A percentile compares a stretch with the other conserved stretches of the same genome.
These are phyloP conservation scores for Proteles cristata DNA, from an alignment of 2,113 vertebrate genomes.

Conservation along the genomic window DNA sequence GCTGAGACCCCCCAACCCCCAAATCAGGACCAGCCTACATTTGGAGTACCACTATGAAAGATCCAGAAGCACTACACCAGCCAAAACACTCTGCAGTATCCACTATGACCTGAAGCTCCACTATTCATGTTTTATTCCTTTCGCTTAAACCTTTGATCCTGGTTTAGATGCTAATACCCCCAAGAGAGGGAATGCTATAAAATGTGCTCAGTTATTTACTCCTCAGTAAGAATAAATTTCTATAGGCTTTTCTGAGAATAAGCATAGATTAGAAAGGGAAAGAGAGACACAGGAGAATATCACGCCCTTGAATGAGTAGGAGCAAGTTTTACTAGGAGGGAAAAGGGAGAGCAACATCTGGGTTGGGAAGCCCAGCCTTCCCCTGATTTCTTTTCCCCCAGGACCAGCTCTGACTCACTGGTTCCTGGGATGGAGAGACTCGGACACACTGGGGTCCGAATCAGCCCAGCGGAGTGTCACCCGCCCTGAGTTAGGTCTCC, in stretches of 20 bases:
- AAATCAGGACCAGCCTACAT: background rate
- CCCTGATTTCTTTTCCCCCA: background rate
- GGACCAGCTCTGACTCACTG: background rate
- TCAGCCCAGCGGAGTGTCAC: background rate
- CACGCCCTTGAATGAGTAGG: background rate
- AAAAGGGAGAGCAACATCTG: background rate
- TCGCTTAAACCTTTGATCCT: background rate
- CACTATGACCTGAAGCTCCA: background rate
- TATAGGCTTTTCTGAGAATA: constrained; percentile 22
- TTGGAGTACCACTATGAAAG: background rate
- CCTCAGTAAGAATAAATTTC: background rate
- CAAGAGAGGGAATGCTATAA: background rate
- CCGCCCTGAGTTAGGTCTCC: background rate
- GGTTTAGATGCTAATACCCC: constrained; percentile 16
- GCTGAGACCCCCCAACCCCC: background rate
- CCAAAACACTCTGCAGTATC: background rate
- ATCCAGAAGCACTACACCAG: background rate
- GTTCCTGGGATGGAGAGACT: background rate
- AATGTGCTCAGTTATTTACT: background rate
- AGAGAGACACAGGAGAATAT: background rate
- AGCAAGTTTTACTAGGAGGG: background rate
- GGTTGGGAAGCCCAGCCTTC: background rate
- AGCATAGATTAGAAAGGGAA: background rate
- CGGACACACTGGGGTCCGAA: background rate
- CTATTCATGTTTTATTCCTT: background rate